Base-by-base conservation (phyloP, 2,113 vertebrate species). In the Dicentrarchus labrax region DNA sequence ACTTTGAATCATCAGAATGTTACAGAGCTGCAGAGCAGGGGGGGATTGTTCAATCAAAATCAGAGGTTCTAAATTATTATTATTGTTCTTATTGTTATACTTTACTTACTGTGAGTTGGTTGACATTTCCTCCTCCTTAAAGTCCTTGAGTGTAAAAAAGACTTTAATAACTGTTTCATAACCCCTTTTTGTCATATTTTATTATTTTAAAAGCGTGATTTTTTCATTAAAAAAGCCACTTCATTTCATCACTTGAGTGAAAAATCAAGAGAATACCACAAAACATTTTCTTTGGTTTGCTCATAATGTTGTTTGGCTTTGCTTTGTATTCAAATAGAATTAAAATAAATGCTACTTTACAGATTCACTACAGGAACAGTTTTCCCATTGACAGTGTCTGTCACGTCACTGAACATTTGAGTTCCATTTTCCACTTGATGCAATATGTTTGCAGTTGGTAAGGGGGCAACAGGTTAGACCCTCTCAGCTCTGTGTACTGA, bases 401-500 rank as follows among this genome's bases (percentile, higher is more conserved):
- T 89, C 74, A 78, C 59, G 71, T 64, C 70, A 68, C 61, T 75
- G 65, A 72, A 86, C 45, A 78, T 48, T 79, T 83, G 60, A 72
- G n/a, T 12, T 47, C 69, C 36, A 65, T 86, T 87, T 90, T 78
- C 61, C 43, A 77, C 59, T 80, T 80, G 62, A 86, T 80, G 82
- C 83, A 68, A 45, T 80, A 51, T 69, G 78, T 71, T 64, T 86
- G 54, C 76, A 74, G 73, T 74, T 76, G 72, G 61, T 80, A 41
- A 67, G 62, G 53, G 73, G 88, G 85, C 82, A 89, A 61, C 1
- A 12, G 80, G 81, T 88, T 71, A 83, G 72, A 65, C 80, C 54
- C 79, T 85, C 75, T 90, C 75, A 89, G 85, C 82, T 86, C 76
- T 83, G 71, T 85, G 78, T 84, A 86, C 86, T 86, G 85, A 87